Conservation (phyloP, 2,888 invertebrate species). For the Sphinx pinastri region DNA sequence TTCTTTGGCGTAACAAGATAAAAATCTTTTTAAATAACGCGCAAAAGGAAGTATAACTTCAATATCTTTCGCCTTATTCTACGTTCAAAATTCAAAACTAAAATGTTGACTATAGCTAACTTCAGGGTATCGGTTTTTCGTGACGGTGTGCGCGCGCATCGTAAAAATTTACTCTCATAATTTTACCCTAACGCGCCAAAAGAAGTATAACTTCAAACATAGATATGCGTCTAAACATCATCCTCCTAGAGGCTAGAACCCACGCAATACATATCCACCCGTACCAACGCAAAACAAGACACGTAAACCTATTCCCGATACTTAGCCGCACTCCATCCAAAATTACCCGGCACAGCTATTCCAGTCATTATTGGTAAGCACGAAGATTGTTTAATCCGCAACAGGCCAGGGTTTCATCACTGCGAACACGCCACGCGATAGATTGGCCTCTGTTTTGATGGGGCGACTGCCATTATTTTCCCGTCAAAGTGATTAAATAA, state of each 20-base stretch:
- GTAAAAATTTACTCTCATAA: no score
- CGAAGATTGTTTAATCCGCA: conserved; percentile 66
- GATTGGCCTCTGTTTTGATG: conserved; percentile 68
- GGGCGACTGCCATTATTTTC: conserved; percentile 72
- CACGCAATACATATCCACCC: neutral
- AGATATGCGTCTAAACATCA: no score
- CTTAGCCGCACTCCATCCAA: conserved; percentile 15
- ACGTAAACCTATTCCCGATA: conserved; percentile 6
- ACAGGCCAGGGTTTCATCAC: conserved; percentile 54
- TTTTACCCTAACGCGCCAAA: no score
- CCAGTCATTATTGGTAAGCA: conserved; percentile 46
- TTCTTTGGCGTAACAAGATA: no score
- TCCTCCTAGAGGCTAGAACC: neutral
- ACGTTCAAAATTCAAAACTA: no score
- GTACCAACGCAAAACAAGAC: neutral
- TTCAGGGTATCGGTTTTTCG: no score
- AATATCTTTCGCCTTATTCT: no score
- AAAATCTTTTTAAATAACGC: no score
- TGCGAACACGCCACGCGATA: conserved; percentile 62
- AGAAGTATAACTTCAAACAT: no score
- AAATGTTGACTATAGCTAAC: no score
- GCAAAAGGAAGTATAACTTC: no score
- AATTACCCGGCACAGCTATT: conserved; percentile 18
- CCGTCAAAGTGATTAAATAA: conserved; percentile 83
- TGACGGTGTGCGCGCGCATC: no score